These are phyloP conservation scores for Spea multiplicata DNA, from an alignment of 2,113 vertebrate species.

Conservation along the genomic window DNA sequence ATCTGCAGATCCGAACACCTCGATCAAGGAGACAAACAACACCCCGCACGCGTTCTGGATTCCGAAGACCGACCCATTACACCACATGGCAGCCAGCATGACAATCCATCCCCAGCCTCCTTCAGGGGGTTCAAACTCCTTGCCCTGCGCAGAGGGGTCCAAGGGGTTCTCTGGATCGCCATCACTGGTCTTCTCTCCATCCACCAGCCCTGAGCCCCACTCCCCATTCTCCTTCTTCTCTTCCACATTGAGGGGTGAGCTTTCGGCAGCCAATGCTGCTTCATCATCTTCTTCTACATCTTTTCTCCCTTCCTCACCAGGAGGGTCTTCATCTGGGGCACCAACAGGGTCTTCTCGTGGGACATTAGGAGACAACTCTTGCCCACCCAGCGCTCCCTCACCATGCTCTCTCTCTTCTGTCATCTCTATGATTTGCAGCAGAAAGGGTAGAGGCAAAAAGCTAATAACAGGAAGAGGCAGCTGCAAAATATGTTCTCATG, in stretches of 20 bases:
- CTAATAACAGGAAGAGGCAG: not conserved
- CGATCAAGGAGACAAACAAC: slow-evolving; percentile 79
- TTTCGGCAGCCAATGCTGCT: not conserved
- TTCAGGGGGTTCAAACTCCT: slow-evolving; percentile 74
- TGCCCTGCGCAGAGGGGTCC: not conserved
- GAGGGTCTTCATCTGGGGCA: not conserved
- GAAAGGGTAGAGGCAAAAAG: not conserved
- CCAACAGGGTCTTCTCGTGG: rapidly evolving
- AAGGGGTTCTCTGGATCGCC: not conserved
- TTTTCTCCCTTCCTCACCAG: too few relatives aligned
- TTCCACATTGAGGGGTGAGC: slow-evolving; percentile 2
- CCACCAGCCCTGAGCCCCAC: not conserved
- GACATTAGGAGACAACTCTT: not conserved
- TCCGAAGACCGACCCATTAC: slow-evolving; percentile 93
- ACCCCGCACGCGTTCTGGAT: slow-evolving; percentile 95
- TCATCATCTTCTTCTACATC: not conserved
- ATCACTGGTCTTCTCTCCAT: rapidly evolving
- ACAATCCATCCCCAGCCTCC: slow-evolving; percentile 97
- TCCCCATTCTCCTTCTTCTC: slow-evolving; percentile 20
- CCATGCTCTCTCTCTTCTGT: not conserved
- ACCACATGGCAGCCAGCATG: slow-evolving; percentile 97
- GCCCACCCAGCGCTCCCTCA: not conserved
- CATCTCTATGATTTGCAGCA: rapidly evolving
- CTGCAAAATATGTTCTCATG: not conserved
- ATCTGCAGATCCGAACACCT: slow-evolving; percentile 70